These are phyloP conservation scores for Mareca strepera DNA, from an alignment of 2,797 vertebrate species.

Conservation along the genomic window DNA sequence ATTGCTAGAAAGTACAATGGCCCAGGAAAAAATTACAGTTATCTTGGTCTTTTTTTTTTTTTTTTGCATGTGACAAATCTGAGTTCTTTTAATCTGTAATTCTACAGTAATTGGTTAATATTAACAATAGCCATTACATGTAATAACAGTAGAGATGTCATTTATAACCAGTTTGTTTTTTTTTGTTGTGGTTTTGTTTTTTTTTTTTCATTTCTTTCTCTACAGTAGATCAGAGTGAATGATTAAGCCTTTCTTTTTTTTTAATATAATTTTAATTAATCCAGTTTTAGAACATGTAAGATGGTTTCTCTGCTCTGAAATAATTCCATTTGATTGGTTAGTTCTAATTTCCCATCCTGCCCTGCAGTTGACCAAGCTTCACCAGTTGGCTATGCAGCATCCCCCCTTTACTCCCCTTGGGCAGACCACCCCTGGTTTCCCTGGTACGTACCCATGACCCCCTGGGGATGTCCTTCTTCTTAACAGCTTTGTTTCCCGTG, in stretches of 20 bases:
- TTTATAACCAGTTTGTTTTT: constrained; percentile 60
- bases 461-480: constrained; percentile 91
- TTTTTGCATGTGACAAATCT: constrained; percentile 73
- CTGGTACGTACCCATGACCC: constrained; percentile 96
- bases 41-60: constrained; percentile 3
- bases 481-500: constrained; percentile 80
- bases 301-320: constrained; percentile 92
- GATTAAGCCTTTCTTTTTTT: constrained; percentile 63
- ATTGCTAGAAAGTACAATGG: constrained; percentile 73
- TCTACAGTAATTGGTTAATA: constrained; percentile 63
- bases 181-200: neutral
- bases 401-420: constrained; percentile 98
- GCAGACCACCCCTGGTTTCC: constrained; percentile 99
- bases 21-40: constrained; percentile 74
- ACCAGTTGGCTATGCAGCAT: constrained; percentile 99
- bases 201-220: neutral
- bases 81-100: constrained; percentile 71
- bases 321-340: constrained; percentile 97
- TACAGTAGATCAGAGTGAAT: constrained; percentile 64
- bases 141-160: constrained; percentile 72
- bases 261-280: constrained; percentile 76
- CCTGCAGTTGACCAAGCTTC: constrained; percentile 99
- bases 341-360: constrained; percentile 98
- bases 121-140: constrained; percentile 74
- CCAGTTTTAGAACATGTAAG: constrained; percentile 82